Evolutionary conservation across 2,888 invertebrate species (phyloP).

Genomic region (Choreutis nemorana): DNA sequence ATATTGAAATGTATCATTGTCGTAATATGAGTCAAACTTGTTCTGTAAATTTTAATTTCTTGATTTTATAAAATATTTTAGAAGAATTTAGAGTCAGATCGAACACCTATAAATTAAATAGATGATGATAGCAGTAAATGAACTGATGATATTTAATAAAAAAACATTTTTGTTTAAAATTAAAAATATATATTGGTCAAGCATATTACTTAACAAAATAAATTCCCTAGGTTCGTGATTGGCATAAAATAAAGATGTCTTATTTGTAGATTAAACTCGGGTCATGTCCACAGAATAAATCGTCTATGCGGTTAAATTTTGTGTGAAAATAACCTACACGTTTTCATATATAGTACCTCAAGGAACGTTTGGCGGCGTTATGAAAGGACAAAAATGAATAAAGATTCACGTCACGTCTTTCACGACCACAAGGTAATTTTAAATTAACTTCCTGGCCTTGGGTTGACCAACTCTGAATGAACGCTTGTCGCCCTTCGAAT

Average conservation of each 20-base stretch:
- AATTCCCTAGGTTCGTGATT: no score
- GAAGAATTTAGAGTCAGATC: no score
- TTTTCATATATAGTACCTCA: constrained; percentile 22
- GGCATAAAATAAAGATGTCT: constrained; percentile 26
- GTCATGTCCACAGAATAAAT: constrained; percentile 46
- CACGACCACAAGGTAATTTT: constrained; percentile 32
- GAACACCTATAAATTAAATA: no score
- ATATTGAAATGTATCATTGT: no score
- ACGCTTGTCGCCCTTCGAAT: constrained; percentile 18
- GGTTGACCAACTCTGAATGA: constrained; percentile 11
- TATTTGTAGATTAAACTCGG: constrained; percentile 31
- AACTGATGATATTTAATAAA: no score
- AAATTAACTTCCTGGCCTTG: constrained; percentile 29
- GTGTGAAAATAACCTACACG: constrained; percentile 42
- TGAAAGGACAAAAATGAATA: constrained; percentile 21
- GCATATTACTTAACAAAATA: no score
- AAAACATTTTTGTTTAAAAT: no score
- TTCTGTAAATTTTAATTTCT: no score
- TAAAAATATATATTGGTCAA: no score
- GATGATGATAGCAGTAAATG: no score
- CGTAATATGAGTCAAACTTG: no score
- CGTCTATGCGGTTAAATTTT: constrained; percentile 41
- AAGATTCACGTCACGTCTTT: constrained; percentile 41
- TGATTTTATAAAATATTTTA: no score
- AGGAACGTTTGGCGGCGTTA: constrained; percentile 22